Evolutionary conservation across 1,140 invertebrate species (phyloP).

Genomic region (Achroia grisella): DNA sequence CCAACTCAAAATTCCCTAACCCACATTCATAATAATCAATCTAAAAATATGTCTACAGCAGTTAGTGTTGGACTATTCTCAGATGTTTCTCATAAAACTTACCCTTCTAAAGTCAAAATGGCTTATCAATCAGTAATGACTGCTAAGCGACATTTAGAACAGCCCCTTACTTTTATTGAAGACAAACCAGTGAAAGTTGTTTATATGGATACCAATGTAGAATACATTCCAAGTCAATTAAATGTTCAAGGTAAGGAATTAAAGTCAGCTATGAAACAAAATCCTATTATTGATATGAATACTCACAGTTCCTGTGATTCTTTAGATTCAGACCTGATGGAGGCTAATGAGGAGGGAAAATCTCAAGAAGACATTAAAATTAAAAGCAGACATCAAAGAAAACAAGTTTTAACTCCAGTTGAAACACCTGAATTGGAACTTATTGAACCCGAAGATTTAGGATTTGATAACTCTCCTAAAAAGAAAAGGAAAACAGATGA

Average conservation of each 20-base stretch:
- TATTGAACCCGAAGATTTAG: conserved; percentile 57
- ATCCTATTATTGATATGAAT: conserved; percentile 23
- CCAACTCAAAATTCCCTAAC: conserved; percentile 32
- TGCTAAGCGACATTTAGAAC: conserved; percentile 49
- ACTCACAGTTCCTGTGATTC: conserved; percentile 43
- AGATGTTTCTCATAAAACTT: conserved; percentile 43
- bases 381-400: conserved; percentile 69
- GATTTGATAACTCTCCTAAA: conserved; percentile 46
- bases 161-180: conserved; percentile 54
- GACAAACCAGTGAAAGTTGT: conserved; percentile 64
- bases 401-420: conserved; percentile 68
- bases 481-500: conserved; percentile 60
- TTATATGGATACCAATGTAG: conserved; percentile 42
- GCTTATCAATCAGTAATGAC: conserved; percentile 57
- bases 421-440: conserved; percentile 63
- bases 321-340: conserved; percentile 49
- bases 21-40: conserved; percentile 23
- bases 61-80: conserved; percentile 14
- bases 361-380: conserved; percentile 41
- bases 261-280: conserved; percentile 36
- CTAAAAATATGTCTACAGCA: conserved; percentile 16
- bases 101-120: conserved; percentile 59
- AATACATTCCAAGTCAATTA: conserved; percentile 33
- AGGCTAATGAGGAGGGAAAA: conserved; percentile 34
- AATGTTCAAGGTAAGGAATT: conserved; percentile 56